A percentile compares a stretch with the other conserved stretches of the same genome.
phyloP scores from a whole-genome alignment of 2,797 vertebrate species.

The Protosalanx chinensis region DNA sequence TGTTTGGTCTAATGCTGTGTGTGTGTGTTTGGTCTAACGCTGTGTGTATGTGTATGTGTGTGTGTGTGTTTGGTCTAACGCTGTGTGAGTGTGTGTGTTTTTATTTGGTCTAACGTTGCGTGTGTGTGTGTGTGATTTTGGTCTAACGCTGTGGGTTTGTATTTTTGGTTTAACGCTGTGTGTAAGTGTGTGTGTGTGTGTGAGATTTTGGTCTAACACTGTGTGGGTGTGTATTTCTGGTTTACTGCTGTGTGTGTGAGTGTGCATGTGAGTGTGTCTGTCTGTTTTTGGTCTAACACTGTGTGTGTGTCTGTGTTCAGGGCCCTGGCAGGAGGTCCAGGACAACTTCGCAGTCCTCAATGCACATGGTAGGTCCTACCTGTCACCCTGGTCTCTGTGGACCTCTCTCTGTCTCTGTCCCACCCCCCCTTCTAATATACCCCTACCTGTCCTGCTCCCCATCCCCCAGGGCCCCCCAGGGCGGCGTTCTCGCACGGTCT shows the following conservation, averaged over 20 bases:
- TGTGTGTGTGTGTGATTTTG: too few relatives aligned
- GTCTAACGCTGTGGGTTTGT: too few relatives aligned
- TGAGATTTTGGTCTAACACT: too few relatives aligned
- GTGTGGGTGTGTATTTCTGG: neutral
- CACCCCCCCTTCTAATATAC: neutral
- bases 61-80: neutral
- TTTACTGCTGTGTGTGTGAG: neutral
- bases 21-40: slow-evolving; percentile 17
- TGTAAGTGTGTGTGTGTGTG: too few relatives aligned
- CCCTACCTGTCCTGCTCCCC: too few relatives aligned
- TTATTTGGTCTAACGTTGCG: too few relatives aligned
- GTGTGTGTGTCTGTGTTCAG: slow-evolving; percentile 52
- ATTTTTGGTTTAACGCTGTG: too few relatives aligned
- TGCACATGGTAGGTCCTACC: slow-evolving; percentile 68
- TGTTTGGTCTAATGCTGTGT: neutral
- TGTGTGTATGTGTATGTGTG: slow-evolving; percentile 22
- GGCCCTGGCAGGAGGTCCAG: slow-evolving; percentile 75
- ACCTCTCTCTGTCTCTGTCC: neutral
- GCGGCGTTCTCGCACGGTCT: slow-evolving; percentile 77
- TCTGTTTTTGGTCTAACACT: neutral
- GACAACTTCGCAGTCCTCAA: slow-evolving; percentile 81
- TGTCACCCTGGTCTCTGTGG: neutral
- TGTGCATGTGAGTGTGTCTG: too few relatives aligned
- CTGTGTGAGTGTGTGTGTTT: slow-evolving; percentile 5
- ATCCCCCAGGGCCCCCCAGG: slow-evolving; percentile 65